Evolutionary conservation across 2,888 invertebrate species (phyloP), one percentile per base, ranked within the genome.

Genomic region (Heteropelma amictum): DNA sequence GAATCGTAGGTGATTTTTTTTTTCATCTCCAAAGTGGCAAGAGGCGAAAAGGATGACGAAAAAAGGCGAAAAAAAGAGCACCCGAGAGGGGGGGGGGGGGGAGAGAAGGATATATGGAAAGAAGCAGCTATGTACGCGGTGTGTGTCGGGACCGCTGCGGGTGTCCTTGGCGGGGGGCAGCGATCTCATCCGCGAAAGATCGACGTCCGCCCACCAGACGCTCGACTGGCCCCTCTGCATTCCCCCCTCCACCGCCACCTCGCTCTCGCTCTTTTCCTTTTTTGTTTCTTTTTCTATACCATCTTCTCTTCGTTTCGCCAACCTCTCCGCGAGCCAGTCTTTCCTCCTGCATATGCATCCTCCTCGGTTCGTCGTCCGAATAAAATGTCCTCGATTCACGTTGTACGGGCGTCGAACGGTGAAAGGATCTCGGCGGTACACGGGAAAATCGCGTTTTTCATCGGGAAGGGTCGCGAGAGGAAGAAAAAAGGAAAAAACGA

Each of bases 121-220:
- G 78, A 70, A 72, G 72, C 72, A 64, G 64, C 68, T 53, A 74
- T 56, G 71, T 78, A 74, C n/a, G n/a, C n/a, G n/a, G n/a, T n/a
- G n/a, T n/a, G 81, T 80, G 83, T 80, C 79, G 81, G 80, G 67
- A 79, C 74, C 79, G 74, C 83, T 79, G 83, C 81, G 81, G 82
- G 82, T 86, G 87, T 86, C 86, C 86, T 87, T 87, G 87, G 82
- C 84, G 84, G 84, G 85, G 84, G 85, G 83, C 87, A 86, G 83
- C 86, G 86, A 87, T 87, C 87, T 84, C 82, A 78, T 64, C 79
- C 72, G 80, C n/a, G n/a, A n/a, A n/a, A 75, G 77, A 80, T 78
- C 80, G 81, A 79, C 82, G 81, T 83, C 84, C 85, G 85, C 85
- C 85, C 84, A 85, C 86, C 83, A 84, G 83, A 85, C 85, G 82